These are phyloP conservation scores for Monopis laevigella DNA, from an alignment of 2,888 invertebrate genomes.

Conservation along the genomic window DNA sequence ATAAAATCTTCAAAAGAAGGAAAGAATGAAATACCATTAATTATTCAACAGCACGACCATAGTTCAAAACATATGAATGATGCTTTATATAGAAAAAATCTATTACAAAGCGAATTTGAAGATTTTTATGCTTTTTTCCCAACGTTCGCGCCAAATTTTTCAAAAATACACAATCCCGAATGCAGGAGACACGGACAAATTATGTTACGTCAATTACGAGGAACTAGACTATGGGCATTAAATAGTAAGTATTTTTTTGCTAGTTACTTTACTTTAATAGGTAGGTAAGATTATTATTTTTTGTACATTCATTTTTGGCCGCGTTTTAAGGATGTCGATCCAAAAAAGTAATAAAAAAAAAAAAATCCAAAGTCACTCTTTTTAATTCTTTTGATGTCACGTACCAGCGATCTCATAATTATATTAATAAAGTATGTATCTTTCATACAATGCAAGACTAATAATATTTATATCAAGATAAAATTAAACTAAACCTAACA, in stretches of 20 bases:
- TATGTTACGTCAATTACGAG: slow-evolving; percentile 72
- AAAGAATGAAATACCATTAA: slow-evolving; percentile 13
- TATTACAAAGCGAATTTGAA: slow-evolving; percentile 66
- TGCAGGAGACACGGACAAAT: slow-evolving; percentile 77
- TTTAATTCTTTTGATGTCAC: no score
- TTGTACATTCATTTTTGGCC: not conserved
- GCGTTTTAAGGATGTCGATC: not conserved
- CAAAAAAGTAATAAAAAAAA: not conserved
- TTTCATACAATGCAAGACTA: no score
- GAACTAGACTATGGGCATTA: slow-evolving; percentile 75
- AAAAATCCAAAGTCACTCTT: no score
- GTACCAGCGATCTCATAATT: no score
- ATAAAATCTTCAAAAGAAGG: slow-evolving; percentile 17
- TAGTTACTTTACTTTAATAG: no score
- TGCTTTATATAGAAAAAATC: slow-evolving; percentile 46
- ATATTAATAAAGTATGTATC: no score
- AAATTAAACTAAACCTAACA: no score
- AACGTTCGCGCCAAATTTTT: slow-evolving; percentile 74
- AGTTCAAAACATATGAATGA: slow-evolving; percentile 44
- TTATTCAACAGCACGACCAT: slow-evolving; percentile 23
- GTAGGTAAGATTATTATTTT: no score
- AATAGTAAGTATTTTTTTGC: slow-evolving; percentile 72
- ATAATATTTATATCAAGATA: no score
- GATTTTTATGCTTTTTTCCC: slow-evolving; percentile 72
- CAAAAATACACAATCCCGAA: slow-evolving; percentile 69